Evolutionary conservation across 2,113 vertebrate genomes (phyloP).

Genomic region (Laticauda laticaudata): DNA sequence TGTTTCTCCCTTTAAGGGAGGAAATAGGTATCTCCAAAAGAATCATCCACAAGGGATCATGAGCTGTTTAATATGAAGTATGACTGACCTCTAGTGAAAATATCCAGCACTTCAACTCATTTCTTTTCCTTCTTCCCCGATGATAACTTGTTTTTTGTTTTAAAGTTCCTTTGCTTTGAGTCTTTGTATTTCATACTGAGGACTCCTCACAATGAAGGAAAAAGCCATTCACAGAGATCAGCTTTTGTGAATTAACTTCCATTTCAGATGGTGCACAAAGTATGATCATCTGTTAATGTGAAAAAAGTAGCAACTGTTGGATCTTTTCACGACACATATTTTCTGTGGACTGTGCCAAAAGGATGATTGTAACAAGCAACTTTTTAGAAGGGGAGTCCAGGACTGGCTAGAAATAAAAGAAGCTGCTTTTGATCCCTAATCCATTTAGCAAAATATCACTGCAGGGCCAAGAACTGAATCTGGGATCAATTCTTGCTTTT

Average conservation of each 20-base stretch:
- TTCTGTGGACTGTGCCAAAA: background rate
- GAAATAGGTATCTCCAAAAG: background rate
- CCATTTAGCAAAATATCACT: background rate
- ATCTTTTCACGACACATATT: background rate
- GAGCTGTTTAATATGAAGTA: background rate
- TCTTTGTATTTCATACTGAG: background rate
- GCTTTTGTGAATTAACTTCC: background rate
- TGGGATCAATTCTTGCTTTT: background rate
- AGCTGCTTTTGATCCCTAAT: background rate
- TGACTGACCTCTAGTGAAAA: constrained; percentile 50
- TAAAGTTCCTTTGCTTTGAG: background rate
- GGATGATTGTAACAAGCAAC: background rate
- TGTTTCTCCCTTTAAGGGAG: background rate
- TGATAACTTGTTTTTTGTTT: background rate
- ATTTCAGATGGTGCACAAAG: background rate
- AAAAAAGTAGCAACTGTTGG: background rate
- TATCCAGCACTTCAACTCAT: background rate
- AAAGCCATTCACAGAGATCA: background rate
- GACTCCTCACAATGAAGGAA: background rate
- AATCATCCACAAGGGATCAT: background rate
- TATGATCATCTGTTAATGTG: background rate
- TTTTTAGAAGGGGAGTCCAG: background rate
- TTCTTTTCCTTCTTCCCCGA: background rate
- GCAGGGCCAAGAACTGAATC: background rate
- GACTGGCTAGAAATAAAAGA: background rate